phyloP scores from a whole-genome alignment of 2,888 invertebrate species.

The Caenorhabditis japonica region DNA sequence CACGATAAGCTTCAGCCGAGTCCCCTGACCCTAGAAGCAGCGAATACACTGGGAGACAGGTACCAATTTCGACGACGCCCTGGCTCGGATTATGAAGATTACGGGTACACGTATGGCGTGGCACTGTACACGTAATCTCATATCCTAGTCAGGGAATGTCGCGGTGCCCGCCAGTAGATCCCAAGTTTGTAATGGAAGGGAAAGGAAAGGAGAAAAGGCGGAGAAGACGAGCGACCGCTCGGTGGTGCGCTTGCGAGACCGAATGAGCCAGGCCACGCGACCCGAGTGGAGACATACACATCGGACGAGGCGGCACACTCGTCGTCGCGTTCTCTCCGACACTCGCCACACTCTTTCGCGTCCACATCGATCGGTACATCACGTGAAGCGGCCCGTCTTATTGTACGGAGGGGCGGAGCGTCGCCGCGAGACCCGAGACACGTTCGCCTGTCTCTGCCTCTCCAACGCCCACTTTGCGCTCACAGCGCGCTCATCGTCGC shows the following conservation, averaged over 20 bases:
- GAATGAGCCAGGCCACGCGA: slow-evolving; percentile 56
- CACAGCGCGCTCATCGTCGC: slow-evolving; percentile 16
- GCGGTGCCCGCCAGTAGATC: background rate
- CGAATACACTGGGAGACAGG: too few relatives aligned
- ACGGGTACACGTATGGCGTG: slow-evolving; percentile 44
- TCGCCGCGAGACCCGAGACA: slow-evolving; percentile 31
- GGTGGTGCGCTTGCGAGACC: slow-evolving; percentile 40
- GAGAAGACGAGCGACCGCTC: slow-evolving; percentile 42
- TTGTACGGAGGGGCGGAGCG: slow-evolving; percentile 32
- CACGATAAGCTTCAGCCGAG: slow-evolving; percentile 39
- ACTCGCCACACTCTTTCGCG: slow-evolving; percentile 8
- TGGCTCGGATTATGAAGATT: slow-evolving; percentile 55
- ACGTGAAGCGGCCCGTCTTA: slow-evolving; percentile 41
- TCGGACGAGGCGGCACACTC: slow-evolving; percentile 8
- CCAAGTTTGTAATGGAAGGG: background rate
- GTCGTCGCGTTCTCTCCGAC: slow-evolving; percentile 24
- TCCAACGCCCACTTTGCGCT: slow-evolving; percentile 11
- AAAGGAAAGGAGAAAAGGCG: slow-evolving; percentile 4
- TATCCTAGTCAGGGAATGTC: slow-evolving; percentile 44
- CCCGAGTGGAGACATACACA: slow-evolving; percentile 27
- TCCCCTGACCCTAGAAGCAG: too few relatives aligned
- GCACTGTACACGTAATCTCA: slow-evolving; percentile 46
- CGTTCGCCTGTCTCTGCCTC: slow-evolving; percentile 2
- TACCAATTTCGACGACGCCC: too few relatives aligned
- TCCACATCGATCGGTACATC: slow-evolving; percentile 30